Evolutionary conservation across 2,888 invertebrate genomes (phyloP), one percentile per base, ranked within the genome.

Genomic region (Drepanosiphum platanoidis): DNA sequence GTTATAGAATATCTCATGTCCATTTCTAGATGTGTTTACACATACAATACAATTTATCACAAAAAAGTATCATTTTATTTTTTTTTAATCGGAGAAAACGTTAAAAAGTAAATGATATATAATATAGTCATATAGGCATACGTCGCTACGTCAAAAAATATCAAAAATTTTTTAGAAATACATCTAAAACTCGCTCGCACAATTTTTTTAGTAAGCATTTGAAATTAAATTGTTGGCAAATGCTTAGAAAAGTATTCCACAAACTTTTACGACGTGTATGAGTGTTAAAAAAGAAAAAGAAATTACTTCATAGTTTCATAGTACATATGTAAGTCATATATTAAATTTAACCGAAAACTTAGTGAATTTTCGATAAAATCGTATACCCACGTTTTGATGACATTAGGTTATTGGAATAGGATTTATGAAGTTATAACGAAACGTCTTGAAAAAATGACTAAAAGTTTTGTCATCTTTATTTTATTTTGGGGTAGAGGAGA

Each of bases 261-360:
- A 11, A 64, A 77, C 22, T 70, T 39, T 27, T 30, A 52, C 11
- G 11, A 64, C n/a, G 32, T 74, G 4, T 70, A 30, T 18, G 27
- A 64, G 27, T n/a, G 27, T 15, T 7, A 0, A 0, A 4, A 22
- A 58, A 70, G 66, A 36, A 80, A 70, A 70, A 58, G 58, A 70
- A 80, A 80, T 58, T 80, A 58, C 52, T n/a, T n/a, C n/a, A 36
- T 7, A 27, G 36, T 1, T n/a, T 30, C 18, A 46, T 8, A 68
- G 68, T 80, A 80, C 34, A 36, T 34, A 36, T 80, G 70, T 58
- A n/a, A n/a, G n/a, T n/a, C n/a, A n/a, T 18, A 52, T 80, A 27
- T 70, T 80, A 80, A 80, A 58, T 70, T 80, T 80, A 70, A 80
- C 22, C 30, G 27, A 80, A 70, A 58, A 70, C 36, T 36, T 70